Evolutionary conservation across 2,888 invertebrate species (phyloP).

Genomic region (Archaeoteleia sp.): DNA sequence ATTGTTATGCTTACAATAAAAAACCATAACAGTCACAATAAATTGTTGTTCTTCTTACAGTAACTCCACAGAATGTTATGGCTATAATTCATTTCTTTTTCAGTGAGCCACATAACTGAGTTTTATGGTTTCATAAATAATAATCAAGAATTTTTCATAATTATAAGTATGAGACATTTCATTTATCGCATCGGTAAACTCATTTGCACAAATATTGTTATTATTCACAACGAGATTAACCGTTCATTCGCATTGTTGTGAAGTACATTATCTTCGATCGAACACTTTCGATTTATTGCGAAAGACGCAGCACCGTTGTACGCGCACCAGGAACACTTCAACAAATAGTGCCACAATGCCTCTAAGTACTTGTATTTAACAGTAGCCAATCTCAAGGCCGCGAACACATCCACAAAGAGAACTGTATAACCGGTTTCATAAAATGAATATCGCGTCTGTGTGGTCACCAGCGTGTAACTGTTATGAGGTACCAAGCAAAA

Average conservation of each 20-base stretch:
- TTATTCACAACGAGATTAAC: constrained; percentile 20
- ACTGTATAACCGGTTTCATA: constrained; percentile 61
- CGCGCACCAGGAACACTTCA: constrained; percentile 27
- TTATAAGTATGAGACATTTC: no score
- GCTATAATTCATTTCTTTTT: no score
- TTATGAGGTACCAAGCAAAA: constrained; percentile 20
- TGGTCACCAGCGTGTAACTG: constrained; percentile 5
- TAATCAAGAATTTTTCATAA: no score
- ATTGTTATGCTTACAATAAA: no score
- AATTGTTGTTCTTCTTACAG: no score
- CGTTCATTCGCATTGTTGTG: constrained; percentile 20
- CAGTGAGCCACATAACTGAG: no score
- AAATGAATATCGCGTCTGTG: constrained; percentile 23
- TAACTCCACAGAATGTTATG: no score
- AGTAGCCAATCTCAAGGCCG: constrained; percentile 62
- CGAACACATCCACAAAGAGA: constrained; percentile 51
- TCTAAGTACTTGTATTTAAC: constrained; percentile 52
- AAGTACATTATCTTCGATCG: constrained; percentile 55
- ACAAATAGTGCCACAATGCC: constrained; percentile 29
- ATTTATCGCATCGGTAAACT: no score
- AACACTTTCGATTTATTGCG: constrained; percentile 66
- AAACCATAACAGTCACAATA: no score
- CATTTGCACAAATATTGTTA: no score
- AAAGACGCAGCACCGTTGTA: constrained; percentile 52
- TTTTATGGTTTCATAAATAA: no score